Percentiles rank a stretch among this genome's conserved stretches.
Conservation (phyloP, 2,888 invertebrate genomes). For the Drosophila recens region DNA sequence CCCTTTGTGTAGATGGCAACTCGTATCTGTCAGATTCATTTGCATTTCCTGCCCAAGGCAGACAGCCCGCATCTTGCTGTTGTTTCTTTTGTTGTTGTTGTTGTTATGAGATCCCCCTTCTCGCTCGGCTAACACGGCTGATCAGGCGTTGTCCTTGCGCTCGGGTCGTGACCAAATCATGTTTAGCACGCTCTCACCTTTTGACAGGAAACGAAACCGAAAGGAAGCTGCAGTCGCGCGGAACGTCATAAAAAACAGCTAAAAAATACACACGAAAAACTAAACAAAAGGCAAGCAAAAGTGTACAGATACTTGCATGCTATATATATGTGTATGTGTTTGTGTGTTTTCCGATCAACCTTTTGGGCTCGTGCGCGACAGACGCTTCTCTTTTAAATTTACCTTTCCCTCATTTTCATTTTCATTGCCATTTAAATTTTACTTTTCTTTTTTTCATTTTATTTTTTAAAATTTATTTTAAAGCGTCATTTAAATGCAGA, state of each 20-base stretch:
- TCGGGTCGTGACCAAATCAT: constrained; percentile 75
- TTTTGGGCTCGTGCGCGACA: constrained; percentile 67
- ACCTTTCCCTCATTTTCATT: constrained; percentile 38
- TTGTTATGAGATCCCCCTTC: constrained; percentile 13
- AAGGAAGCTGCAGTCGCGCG: constrained; percentile 48
- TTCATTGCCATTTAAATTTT: constrained; percentile 43
- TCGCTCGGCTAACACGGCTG: constrained; percentile 14
- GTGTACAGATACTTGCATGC: constrained; percentile 47
- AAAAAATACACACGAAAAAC: constrained; percentile 13
- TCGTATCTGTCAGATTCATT: constrained; percentile 75
- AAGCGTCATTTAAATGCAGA: constrained; percentile 79
- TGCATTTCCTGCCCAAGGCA: constrained; percentile 74
- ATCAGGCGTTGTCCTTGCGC: constrained; percentile 42
- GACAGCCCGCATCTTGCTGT: constrained; percentile 52
- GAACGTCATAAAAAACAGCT: constrained; percentile 39
- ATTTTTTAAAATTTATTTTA: constrained; percentile 34
- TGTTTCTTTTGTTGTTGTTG: neutral
- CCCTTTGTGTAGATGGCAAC: constrained; percentile 30
- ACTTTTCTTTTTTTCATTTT: constrained; percentile 9
- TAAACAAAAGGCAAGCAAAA: constrained; percentile 66
- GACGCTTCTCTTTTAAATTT: constrained; percentile 36
- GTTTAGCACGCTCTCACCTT: constrained; percentile 76
- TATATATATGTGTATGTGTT: neutral
- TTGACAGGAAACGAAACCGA: constrained; percentile 52
- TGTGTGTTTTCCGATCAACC: constrained; percentile 23